These are phyloP conservation scores for Neomorphus geoffroyi DNA, from an alignment of 2,797 vertebrate genomes.

Conservation along the genomic window DNA sequence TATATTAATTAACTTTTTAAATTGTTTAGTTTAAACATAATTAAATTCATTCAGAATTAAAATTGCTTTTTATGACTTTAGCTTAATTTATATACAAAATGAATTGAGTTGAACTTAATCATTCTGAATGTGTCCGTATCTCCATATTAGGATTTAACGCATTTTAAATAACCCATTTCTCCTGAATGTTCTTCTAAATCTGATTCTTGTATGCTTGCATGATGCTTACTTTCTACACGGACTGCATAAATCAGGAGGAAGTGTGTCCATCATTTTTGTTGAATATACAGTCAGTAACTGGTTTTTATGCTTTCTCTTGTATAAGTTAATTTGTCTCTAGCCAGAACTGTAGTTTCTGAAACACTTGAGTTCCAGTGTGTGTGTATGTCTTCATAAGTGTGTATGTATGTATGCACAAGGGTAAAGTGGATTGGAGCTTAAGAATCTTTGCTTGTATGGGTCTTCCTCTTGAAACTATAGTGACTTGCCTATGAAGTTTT, in stretches of 20 bases:
- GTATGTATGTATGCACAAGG: not conserved
- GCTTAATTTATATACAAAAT: not conserved
- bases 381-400: not conserved
- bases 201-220: not conserved
- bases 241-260: not conserved
- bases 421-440: not conserved
- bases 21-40: slow-evolving; percentile 25
- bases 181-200: not conserved
- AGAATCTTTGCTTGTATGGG: not conserved
- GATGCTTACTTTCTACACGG: not conserved
- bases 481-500: not conserved
- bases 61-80: slow-evolving; percentile 1
- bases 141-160: not conserved
- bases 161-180: not conserved
- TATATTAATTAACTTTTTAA: not conserved
- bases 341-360: not conserved
- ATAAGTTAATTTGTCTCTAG: not conserved
- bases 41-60: slow-evolving; percentile 39
- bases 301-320: not conserved
- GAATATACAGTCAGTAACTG: not conserved
- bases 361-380: not conserved
- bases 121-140: not conserved
- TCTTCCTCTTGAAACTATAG: not conserved
- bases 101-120: not conserved
- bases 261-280: not conserved